A percentile compares a stretch with the other conserved stretches of the same genome.
Evolutionary conservation across 2,113 vertebrate species (phyloP).

Genomic region (Cercocebus atys): DNA sequence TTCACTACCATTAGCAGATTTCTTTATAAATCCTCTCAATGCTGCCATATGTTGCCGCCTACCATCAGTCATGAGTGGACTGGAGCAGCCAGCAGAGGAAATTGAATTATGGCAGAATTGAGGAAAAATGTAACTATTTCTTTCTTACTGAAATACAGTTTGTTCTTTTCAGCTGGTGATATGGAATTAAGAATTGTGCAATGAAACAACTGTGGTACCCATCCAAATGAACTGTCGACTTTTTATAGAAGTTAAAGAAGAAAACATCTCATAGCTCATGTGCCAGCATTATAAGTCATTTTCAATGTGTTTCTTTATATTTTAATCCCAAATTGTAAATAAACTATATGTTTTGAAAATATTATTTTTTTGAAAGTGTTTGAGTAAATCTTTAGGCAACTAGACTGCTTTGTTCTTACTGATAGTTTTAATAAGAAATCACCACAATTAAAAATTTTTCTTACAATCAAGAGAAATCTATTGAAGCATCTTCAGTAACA

Average conservation of each 20-base stretch:
- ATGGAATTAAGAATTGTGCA: conserved; percentile 29
- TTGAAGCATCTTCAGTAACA: background rate
- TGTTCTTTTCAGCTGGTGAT: conserved; percentile 26
- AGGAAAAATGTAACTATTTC: conserved; percentile 43
- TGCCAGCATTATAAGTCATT: background rate
- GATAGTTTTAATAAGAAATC: background rate
- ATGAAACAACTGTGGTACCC: conserved; percentile 4
- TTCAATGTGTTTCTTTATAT: background rate
- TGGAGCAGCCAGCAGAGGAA: conserved; percentile 58
- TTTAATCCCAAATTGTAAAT: conserved; percentile 16
- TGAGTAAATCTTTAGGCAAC: background rate
- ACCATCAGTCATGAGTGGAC: conserved; percentile 29
- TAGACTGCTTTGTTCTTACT: background rate
- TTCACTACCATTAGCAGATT: conserved; percentile 41
- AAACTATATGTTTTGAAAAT: background rate
- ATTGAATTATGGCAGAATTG: conserved; percentile 66
- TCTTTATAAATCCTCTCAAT: conserved; percentile 68
- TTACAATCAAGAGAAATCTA: background rate
- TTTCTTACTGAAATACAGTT: conserved; percentile 41
- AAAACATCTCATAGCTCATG: background rate
- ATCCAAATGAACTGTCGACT: background rate
- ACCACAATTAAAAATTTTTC: background rate
- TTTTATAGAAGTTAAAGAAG: conserved; percentile 37
- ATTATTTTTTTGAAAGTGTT: background rate
- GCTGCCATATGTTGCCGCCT: conserved; percentile 33